Conservation (phyloP, 2,113 vertebrate genomes). For the Sinosuthora webbiana region DNA sequence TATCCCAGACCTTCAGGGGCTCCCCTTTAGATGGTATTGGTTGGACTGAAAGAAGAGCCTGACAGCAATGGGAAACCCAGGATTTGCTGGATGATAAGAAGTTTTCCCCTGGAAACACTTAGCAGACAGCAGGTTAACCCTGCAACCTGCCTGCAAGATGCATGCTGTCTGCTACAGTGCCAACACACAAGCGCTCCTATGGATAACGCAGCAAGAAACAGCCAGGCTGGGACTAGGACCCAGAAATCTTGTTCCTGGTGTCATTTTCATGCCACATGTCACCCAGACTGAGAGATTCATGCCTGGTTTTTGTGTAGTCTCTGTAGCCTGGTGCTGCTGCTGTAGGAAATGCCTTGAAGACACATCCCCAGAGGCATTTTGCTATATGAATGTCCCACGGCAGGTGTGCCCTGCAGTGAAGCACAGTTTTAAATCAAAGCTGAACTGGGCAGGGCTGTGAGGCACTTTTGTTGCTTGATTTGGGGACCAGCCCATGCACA, state of each 20-base stretch:
- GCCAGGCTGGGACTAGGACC: not conserved
- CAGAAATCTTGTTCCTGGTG: not conserved
- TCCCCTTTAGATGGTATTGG: not conserved
- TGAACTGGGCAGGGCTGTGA: not conserved
- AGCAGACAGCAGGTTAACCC: not conserved
- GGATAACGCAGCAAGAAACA: not conserved
- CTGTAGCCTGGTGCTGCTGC: not conserved
- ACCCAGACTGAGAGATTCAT: not conserved
- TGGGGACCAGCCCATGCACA: not conserved
- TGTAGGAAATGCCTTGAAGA: not conserved
- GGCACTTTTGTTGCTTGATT: not conserved
- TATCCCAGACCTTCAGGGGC: not conserved
- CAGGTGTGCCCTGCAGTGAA: not conserved
- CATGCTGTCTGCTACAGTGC: not conserved
- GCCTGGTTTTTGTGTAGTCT: not conserved
- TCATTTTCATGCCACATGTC: not conserved
- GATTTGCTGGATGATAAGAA: not conserved
- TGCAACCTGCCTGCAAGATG: not conserved
- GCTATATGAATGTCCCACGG: not conserved
- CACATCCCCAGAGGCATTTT: fast-evolving
- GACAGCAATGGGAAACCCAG: not conserved
- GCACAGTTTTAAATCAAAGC: not conserved
- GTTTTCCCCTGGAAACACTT: not conserved
- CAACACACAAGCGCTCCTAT: not conserved
- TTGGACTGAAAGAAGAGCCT: not conserved